Evolutionary conservation across 2,797 vertebrate genomes (phyloP).

Genomic region (Salmo trutta): DNA sequence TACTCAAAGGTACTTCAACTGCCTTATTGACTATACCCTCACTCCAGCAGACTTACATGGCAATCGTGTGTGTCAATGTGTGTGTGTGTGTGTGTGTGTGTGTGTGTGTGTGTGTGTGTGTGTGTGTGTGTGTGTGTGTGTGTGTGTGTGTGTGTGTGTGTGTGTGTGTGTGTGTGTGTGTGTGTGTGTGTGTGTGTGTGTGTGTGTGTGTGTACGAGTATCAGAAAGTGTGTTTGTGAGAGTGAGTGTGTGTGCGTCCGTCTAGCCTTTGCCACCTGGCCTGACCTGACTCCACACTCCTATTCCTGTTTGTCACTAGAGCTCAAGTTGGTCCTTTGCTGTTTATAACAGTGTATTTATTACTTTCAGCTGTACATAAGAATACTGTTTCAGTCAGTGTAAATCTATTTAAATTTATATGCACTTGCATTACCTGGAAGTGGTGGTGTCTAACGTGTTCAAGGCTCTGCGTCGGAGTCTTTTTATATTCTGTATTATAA

Average conservation of each 20-base stretch:
- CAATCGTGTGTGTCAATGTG: slow-evolving; percentile 34
- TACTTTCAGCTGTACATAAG: slow-evolving; percentile 92
- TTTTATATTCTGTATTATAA: slow-evolving; percentile 80
- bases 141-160: slow-evolving; percentile 31
- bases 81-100: slow-evolving; percentile 27
- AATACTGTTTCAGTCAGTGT: slow-evolving; percentile 94
- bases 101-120: slow-evolving; percentile 34
- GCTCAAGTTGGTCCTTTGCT: slow-evolving; percentile 92
- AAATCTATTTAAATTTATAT: slow-evolving; percentile 99
- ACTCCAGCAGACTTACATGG: slow-evolving; percentile 55
- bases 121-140: slow-evolving; percentile 34
- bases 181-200: slow-evolving; percentile 22
- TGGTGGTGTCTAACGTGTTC: slow-evolving; percentile 91
- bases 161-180: slow-evolving; percentile 31
- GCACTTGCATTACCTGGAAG: slow-evolving; percentile 93
- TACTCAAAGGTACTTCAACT: slow-evolving; percentile 71
- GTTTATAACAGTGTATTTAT: slow-evolving; percentile 99
- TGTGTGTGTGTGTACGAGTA: slow-evolving; percentile 33
- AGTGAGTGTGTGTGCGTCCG: slow-evolving; percentile 30
- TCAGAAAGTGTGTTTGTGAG: slow-evolving; percentile 27
- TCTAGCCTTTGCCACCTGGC: slow-evolving; percentile 39
- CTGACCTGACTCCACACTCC: slow-evolving; percentile 60
- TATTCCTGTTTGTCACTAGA: slow-evolving; percentile 85
- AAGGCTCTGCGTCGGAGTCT: slow-evolving; percentile 91
- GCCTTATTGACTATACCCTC: slow-evolving; percentile 34